These are phyloP conservation scores for Tyria jacobaeae DNA, from an alignment of 2,888 invertebrate genomes.

Conservation along the genomic window DNA sequence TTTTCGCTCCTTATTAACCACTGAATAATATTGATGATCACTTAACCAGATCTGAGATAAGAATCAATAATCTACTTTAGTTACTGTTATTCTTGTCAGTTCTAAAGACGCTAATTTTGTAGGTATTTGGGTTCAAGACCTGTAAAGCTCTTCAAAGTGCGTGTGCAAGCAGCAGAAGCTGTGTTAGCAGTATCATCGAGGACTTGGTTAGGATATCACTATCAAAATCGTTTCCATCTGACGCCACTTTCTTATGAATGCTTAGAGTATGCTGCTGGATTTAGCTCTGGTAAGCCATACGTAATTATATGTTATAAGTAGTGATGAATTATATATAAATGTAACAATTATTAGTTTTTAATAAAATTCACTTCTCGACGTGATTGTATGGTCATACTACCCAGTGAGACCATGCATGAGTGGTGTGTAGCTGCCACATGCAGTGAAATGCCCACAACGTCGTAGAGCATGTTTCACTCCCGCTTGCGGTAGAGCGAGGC, in stretches of 20 bases:
- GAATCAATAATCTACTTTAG: background rate
- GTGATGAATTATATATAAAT: no score
- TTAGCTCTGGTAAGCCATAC: constrained; percentile 88
- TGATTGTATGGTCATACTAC: constrained; percentile 67
- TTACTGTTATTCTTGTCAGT: background rate
- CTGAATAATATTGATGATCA: constrained; percentile 86
- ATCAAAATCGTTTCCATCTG: constrained; percentile 98
- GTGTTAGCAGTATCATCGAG: constrained; percentile 99
- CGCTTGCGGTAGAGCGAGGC: constrained; percentile 81
- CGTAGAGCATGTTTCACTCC: constrained; percentile 87
- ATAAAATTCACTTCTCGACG: constrained; percentile 58
- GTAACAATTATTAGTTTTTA: no score
- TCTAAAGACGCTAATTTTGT: background rate
- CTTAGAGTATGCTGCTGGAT: constrained; percentile 98
- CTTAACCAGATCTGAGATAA: constrained; percentile 82
- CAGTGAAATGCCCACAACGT: constrained; percentile 87
- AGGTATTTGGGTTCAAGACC: constrained; percentile 97
- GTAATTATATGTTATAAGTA: no score
- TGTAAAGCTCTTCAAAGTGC: constrained; percentile 98
- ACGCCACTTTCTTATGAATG: constrained; percentile 98
- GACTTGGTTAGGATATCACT: constrained; percentile 99
- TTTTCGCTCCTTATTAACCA: constrained; percentile 87
- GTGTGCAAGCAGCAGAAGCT: constrained; percentile 98
- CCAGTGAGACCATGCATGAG: constrained; percentile 65
- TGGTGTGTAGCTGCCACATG: constrained; percentile 84